Percentiles rank a stretch among this genome's conserved stretches.
These are phyloP conservation scores for Achroia grisella DNA, from an alignment of 1,140 invertebrate genomes.

Conservation along the genomic window DNA sequence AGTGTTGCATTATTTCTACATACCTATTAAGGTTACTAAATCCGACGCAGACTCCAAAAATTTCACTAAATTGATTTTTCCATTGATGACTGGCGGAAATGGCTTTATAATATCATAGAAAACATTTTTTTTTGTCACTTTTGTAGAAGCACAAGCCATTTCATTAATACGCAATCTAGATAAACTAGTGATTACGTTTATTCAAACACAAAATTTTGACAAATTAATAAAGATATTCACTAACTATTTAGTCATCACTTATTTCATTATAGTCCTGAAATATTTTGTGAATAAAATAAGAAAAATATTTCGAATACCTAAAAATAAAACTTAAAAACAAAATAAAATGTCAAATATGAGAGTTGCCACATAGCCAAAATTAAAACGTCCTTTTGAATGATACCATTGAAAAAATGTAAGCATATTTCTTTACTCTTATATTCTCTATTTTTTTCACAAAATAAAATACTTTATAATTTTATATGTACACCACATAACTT, in stretches of 20 bases:
- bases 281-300: too few species aligned
- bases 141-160: slow-evolving; percentile 31
- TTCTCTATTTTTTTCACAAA: too few species aligned
- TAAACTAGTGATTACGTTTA: too few species aligned
- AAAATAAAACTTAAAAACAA: neutral
- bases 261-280: too few species aligned
- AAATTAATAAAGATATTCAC: too few species aligned
- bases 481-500: neutral
- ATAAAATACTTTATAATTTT: neutral
- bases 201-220: too few species aligned
- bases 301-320: too few species aligned
- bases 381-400: too few species aligned
- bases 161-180: neutral
- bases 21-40: slow-evolving; percentile 78
- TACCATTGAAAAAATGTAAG: too few species aligned
- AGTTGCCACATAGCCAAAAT: slow-evolving; percentile 11
- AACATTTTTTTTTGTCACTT: slow-evolving; percentile 19
- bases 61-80: slow-evolving; percentile 75
- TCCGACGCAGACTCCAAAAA: slow-evolving; percentile 78
- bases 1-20: slow-evolving; percentile 23
- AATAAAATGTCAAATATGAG: slow-evolving; percentile 11
- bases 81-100: slow-evolving; percentile 68
- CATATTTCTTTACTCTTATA: too few species aligned
- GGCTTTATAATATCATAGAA: slow-evolving; percentile 40
- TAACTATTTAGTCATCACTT: too few species aligned